phyloP scores from a whole-genome alignment of 2,888 invertebrate genomes.

The Mythimna lalbum region DNA sequence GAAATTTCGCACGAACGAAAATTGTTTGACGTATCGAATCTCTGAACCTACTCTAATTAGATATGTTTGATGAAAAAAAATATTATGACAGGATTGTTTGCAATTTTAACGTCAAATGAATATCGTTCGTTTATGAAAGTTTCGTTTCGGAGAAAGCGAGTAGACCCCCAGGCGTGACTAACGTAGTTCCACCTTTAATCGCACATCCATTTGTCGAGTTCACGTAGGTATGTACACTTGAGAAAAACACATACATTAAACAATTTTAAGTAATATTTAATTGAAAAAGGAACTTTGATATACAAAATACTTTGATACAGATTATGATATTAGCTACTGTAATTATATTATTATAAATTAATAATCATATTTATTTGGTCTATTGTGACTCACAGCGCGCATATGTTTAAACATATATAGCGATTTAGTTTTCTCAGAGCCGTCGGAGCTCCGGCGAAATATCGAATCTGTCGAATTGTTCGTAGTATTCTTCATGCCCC shows the following conservation, averaged over 20 bases:
- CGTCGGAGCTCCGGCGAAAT: slow-evolving; percentile 14
- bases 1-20: no score
- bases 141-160: no score
- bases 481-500: slow-evolving; percentile 74
- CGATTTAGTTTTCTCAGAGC: slow-evolving; percentile 70
- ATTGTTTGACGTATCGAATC: no score
- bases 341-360: neutral
- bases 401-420: slow-evolving; percentile 72
- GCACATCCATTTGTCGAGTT: no score
- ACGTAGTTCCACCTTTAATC: no score
- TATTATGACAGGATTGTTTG: no score
- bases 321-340: neutral
- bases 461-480: slow-evolving; percentile 9
- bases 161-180: no score
- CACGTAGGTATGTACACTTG: neutral
- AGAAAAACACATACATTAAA: neutral
- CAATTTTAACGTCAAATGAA: no score
- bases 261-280: slow-evolving; percentile 18
- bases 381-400: slow-evolving; percentile 77
- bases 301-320: slow-evolving; percentile 22
- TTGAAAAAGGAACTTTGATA: slow-evolving; percentile 23
- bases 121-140: no score
- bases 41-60: no score
- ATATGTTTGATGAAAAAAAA: no score
- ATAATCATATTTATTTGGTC: slow-evolving; percentile 48